Evolutionary conservation across 2,797 vertebrate genomes (phyloP).

Genomic region (Tapirus indicus): DNA sequence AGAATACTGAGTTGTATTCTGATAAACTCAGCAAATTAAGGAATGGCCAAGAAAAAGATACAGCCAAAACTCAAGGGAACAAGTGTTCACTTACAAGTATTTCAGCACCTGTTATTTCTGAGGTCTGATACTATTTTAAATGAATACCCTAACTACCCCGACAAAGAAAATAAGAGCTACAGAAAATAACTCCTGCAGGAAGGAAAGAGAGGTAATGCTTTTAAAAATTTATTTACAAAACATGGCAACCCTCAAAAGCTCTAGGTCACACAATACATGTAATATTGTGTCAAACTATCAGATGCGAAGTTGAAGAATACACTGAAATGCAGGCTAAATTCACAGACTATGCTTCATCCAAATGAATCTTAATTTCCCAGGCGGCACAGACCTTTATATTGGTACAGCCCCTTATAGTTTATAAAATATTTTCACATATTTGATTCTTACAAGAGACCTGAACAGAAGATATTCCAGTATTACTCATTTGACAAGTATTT

Average conservation of each 20-base stretch:
- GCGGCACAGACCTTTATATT: background rate
- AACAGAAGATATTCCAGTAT: background rate
- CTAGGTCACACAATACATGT: background rate
- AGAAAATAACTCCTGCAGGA: background rate
- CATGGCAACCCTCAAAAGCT: background rate
- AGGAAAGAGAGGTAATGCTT: background rate
- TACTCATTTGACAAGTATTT: background rate
- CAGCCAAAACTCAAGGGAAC: background rate
- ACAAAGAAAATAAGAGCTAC: background rate
- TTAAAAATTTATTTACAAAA: background rate
- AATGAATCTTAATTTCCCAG: background rate
- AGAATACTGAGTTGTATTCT: background rate
- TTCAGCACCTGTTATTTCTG: background rate
- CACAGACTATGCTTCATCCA: background rate
- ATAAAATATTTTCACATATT: background rate
- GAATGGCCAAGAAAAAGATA: background rate
- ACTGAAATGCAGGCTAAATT: background rate
- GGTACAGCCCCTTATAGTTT: background rate
- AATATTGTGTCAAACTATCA: background rate
- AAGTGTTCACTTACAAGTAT: background rate
- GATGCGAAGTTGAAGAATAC: background rate
- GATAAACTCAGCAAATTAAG: background rate
- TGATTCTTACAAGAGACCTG: background rate
- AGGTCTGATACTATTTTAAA: background rate
- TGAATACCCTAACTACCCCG: background rate